Conservation (phyloP, 1,140 invertebrate genomes). For the Trichogramma pretiosum region DNA sequence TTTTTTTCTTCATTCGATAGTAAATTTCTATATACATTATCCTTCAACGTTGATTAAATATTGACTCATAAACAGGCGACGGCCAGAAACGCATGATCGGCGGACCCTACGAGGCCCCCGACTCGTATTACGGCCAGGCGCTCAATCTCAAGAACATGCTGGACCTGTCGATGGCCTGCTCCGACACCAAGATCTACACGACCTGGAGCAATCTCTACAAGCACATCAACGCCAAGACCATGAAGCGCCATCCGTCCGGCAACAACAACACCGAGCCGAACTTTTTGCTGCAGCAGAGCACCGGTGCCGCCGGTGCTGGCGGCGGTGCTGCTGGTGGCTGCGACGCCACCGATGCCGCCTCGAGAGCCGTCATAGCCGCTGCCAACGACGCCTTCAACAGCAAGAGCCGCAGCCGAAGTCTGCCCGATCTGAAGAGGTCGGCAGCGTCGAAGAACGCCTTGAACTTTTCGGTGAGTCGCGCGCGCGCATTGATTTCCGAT, state of each 20-base stretch:
- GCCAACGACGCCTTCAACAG: slow-evolving; percentile 19
- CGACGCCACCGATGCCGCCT: no score
- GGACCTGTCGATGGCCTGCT: slow-evolving; percentile 71
- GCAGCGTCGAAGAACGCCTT: slow-evolving; percentile 28
- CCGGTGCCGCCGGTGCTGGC: no score
- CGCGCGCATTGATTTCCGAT: no score
- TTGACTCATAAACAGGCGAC: no score
- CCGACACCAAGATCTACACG: slow-evolving; percentile 69
- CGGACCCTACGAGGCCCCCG: slow-evolving; percentile 29
- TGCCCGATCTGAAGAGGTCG: slow-evolving; percentile 37
- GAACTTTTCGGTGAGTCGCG: slow-evolving; percentile 40
- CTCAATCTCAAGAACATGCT: slow-evolving; percentile 41
- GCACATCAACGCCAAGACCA: slow-evolving; percentile 35
- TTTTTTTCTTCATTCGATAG: no score
- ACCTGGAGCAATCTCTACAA: slow-evolving; percentile 74
- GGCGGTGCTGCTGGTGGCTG: no score
- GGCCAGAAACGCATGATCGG: no score
- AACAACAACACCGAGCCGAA: slow-evolving; percentile 60
- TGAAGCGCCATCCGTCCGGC: slow-evolving; percentile 62
- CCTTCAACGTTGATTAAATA: no score
- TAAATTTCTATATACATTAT: no score
- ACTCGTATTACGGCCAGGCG: slow-evolving; percentile 32
- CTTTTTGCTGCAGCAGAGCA: slow-evolving; percentile 26
- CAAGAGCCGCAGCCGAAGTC: slow-evolving; percentile 34
- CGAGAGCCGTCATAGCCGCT: no score